Evolutionary conservation across 2,797 vertebrate species (phyloP), one percentile per base, ranked within the genome.

Genomic region (Coracias cyanogaster): DNA sequence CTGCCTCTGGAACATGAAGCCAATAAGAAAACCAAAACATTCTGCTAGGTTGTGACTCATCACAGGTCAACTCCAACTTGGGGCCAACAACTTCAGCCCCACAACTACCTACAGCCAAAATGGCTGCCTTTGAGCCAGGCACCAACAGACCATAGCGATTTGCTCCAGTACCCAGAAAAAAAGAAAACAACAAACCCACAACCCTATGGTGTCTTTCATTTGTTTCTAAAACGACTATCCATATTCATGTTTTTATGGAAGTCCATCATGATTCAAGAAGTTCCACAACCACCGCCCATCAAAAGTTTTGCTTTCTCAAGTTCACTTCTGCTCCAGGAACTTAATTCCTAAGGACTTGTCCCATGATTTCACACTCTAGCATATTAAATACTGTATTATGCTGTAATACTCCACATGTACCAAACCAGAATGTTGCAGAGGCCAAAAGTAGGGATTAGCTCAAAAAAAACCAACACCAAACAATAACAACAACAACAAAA

Each of bases 401-500:
- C 17, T 7, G 11, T 57, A 73, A 65, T 19, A 45, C 16, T 69
- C 21, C 24, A 31, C 0, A 0, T 9, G 65, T 82, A 76, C 25
- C 49, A 10, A 7, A 11, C 11, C 8, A 19, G 46, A 26, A 54
- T 12, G 10, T 7, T 52, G 31, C 12, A 35, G 35, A 77, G 15
- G 6, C 10, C 18, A 60, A 76, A 72, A 65, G 11, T 0, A 72
- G 35, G 12, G 60, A 69, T 0, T 26, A 6, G 9, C 52, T 48
- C 4, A 48, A 87, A 89, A 57, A 55, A 55, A 31, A 9, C 37
- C 37, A 8, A 37, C 10, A 37, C 37, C 4, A 37, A 37, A 37
- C 37, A 37, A 37, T 11, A 37, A 31, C 12, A 46, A 46, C 16
- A 46, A 54, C 5, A 57, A 57, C n/a, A 33, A 41, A 51, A 45